Conservation (phyloP, 2,797 vertebrate species). For the Clarias fuscus region DNA sequence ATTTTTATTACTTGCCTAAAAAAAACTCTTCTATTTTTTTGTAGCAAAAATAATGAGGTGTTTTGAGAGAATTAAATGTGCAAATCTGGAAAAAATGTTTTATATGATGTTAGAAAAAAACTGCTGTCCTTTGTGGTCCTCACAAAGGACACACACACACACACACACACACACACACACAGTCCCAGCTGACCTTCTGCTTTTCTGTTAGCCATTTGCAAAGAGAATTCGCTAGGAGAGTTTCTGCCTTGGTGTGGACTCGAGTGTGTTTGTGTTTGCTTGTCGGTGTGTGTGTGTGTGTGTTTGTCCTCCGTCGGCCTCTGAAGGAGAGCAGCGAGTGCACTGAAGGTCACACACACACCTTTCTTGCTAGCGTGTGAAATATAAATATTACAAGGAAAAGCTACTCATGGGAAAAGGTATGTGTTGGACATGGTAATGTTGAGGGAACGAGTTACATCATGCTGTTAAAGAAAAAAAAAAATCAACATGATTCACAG, state of each 20-base stretch:
- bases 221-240: slow-evolving; percentile 11
- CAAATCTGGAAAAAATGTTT: background rate
- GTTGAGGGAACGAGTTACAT: background rate
- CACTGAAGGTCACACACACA: slow-evolving; percentile 35
- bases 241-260: background rate
- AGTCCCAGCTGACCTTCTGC: slow-evolving; percentile 46
- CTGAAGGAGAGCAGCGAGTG: slow-evolving; percentile 11
- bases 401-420: background rate
- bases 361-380: background rate
- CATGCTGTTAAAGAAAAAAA: background rate
- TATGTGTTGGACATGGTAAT: background rate
- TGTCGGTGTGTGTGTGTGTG: background rate
- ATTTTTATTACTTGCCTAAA: background rate
- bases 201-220: slow-evolving; percentile 32
- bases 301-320: slow-evolving; percentile 32
- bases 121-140: background rate
- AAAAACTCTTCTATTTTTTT: too few species aligned
- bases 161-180: background rate
- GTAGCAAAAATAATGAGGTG: background rate
- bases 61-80: background rate
- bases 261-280: slow-evolving; percentile 20
- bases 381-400: background rate
- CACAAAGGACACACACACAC: background rate
- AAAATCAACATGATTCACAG: background rate
- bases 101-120: background rate